These are phyloP conservation scores for Scelioninae gen. 1 DNA, from an alignment of 2,888 invertebrate genomes.

Conservation along the genomic window DNA sequence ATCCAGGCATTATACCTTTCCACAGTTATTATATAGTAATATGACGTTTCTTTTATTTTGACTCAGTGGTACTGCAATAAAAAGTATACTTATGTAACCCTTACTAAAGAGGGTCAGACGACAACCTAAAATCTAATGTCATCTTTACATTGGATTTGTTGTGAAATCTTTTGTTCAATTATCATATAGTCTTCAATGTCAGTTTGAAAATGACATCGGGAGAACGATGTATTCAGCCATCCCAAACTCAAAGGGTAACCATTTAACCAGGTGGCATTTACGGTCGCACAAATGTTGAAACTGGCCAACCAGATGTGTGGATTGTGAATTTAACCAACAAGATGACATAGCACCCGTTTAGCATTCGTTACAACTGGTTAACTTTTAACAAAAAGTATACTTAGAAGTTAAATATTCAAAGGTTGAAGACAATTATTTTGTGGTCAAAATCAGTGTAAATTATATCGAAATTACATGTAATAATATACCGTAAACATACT, in stretches of 20 bases:
- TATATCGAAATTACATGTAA: no score
- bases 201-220: constrained; percentile 46
- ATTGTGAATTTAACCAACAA: constrained; percentile 23
- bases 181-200: constrained; percentile 52
- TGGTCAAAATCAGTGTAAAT: neutral
- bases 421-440: neutral
- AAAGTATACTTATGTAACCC: constrained; percentile 37
- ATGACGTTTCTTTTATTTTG: constrained; percentile 19
- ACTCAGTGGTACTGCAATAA: constrained; percentile 12
- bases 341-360: constrained; percentile 11
- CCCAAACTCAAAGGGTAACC: constrained; percentile 14
- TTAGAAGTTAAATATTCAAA: constrained; percentile 1
- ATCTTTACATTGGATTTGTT: constrained; percentile 36
- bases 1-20: no score
- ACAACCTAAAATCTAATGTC: constrained; percentile 39
- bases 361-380: constrained; percentile 23
- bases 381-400: constrained; percentile 3
- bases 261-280: constrained; percentile 37
- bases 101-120: constrained; percentile 41
- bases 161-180: constrained; percentile 41
- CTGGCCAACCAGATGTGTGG: constrained; percentile 43
- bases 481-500: no score
- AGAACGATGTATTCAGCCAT: constrained; percentile 45
- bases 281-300: constrained; percentile 21
- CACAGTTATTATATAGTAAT: neutral